Evolutionary conservation across 2,113 vertebrate genomes (phyloP), one percentile per base, ranked within the genome.

Genomic region (Ageneiosus marmoratus): DNA sequence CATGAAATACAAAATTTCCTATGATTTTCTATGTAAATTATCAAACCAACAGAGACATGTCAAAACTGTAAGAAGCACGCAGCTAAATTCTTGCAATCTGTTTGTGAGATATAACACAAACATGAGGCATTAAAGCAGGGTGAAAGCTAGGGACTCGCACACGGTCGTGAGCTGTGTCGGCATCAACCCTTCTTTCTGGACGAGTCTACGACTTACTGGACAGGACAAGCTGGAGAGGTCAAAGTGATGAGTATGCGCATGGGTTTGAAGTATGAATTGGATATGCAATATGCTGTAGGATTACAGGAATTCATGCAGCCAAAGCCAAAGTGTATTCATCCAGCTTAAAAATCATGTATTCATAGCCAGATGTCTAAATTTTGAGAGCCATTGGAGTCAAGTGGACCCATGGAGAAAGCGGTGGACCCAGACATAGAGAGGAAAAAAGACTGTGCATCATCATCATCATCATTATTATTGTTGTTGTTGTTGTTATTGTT

Each of bases 61-160:
- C 10, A 60, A 27, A 27, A 27, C 56, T 27, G n/a, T 62, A 62
- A 62, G 58, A 12, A 56, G 9, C 58, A 29, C n/a, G 13, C 58
- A 5, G 58, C 58, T 62, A 62, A 62, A 62, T 62, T 62, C 58
- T 62, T 62, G 58, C n/a, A 62, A 62, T 62, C 58, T 62, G 58
- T 62, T 29, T 62, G 58, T 5, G 58, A 62, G 58, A 62, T 29
- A 13, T 13, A 62, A 29, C n/a, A 62, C 29, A 62, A 62, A 13
- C 27, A 27, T 62, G 58, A 62, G 58, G n/a, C 58, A 5, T 29
- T 29, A 12, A n/a, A 62, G 58, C 58, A 15, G n/a, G 58, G 4
- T 62, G 27, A 29, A 29, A 29, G 12, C 58, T 6, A 27, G 12
- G 5, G 58, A 29, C n/a, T 60, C 11, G n/a, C 58, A 60, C n/a